Conservation (phyloP, 2,888 invertebrate genomes). For the Lycia hirtaria region DNA sequence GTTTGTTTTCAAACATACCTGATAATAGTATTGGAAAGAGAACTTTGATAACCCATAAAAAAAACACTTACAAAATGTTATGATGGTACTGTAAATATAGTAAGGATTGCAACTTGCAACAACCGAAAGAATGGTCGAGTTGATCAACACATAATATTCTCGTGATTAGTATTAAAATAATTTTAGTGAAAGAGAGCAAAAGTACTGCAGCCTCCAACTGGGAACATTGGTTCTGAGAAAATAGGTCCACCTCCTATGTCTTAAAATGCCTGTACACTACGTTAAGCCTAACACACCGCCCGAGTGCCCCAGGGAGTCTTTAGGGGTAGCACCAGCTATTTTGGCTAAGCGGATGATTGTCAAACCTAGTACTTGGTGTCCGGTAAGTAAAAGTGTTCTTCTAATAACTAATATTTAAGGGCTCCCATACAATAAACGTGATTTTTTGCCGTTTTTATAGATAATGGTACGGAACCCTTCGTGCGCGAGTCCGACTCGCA, state of each 20-base stretch:
- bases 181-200: background rate
- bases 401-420: too few relatives aligned
- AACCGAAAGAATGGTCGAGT: background rate
- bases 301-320: conserved; percentile 34
- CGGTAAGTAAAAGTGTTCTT: conserved; percentile 48
- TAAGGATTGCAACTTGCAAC: background rate
- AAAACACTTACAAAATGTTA: too few relatives aligned
- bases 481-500: too few relatives aligned
- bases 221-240: too few relatives aligned
- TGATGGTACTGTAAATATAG: too few relatives aligned
- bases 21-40: too few relatives aligned
- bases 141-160: background rate
- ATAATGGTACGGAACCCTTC: too few relatives aligned
- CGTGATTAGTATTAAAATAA: too few relatives aligned
- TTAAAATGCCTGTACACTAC: conserved; percentile 24
- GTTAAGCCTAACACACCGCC: conserved; percentile 7
- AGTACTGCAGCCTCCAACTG: background rate
- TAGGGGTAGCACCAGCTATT: conserved; percentile 58
- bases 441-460: too few relatives aligned
- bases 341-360: conserved; percentile 52
- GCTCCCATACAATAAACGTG: too few relatives aligned
- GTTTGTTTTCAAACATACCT: too few relatives aligned
- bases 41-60: too few relatives aligned
- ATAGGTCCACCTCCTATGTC: background rate
- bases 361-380: conserved; percentile 51